These are phyloP conservation scores for Barbus barbus DNA, from an alignment of 2,113 vertebrate species.

Conservation along the genomic window DNA sequence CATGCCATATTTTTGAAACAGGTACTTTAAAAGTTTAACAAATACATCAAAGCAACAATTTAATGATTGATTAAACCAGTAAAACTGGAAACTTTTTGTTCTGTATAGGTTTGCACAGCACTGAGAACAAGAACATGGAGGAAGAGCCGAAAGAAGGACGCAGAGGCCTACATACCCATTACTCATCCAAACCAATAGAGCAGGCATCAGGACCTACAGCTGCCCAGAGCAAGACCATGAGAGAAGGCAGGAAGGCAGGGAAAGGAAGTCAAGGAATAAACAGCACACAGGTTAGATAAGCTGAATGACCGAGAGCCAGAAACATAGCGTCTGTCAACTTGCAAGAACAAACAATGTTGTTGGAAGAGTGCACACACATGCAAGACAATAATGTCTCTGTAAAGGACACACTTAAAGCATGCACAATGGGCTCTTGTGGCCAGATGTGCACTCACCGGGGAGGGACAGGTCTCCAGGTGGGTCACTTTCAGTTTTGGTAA, in stretches of 20 bases:
- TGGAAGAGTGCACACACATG: background rate
- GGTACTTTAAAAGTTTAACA: background rate
- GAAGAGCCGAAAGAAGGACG: constrained; percentile 48
- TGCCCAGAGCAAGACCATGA: constrained; percentile 70
- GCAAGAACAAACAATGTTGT: constrained; percentile 14
- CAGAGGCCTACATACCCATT: constrained; percentile 84
- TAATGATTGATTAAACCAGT: background rate
- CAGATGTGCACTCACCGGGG: constrained; percentile 65
- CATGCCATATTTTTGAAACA: background rate
- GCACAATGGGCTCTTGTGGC: background rate
- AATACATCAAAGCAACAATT: background rate
- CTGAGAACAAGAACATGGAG: constrained; percentile 36
- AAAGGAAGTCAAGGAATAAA: constrained; percentile 66
- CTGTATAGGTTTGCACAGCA: background rate
- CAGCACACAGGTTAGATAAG: constrained; percentile 65
- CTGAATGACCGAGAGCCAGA: constrained; percentile 53
- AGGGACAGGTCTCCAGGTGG: constrained; percentile 78
- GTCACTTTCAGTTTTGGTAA: constrained; percentile 77
- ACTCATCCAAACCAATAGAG: constrained; percentile 94
- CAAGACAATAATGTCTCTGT: constrained; percentile 5
- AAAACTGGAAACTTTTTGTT: background rate
- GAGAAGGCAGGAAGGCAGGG: constrained; percentile 46
- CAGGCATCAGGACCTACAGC: constrained; percentile 90
- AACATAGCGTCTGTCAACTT: background rate
- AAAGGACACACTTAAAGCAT: background rate